Evolutionary conservation across 2,888 invertebrate species (phyloP).

Genomic region (Andrena hattorfiana): DNA sequence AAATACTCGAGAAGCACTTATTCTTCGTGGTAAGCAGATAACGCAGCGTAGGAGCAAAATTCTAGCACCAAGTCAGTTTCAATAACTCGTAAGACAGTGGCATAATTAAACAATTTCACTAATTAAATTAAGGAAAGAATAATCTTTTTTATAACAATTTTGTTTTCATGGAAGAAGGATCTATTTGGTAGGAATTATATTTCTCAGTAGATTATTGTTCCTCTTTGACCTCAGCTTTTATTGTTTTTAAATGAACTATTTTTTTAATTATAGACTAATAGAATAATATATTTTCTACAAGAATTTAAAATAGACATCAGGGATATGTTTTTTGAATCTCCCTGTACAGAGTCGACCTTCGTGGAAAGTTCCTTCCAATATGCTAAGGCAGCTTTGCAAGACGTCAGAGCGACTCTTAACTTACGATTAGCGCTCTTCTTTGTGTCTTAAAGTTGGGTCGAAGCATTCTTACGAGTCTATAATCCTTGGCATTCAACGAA

Average conservation of each 20-base stretch:
- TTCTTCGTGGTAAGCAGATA: not conserved
- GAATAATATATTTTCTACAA: too few relatives aligned
- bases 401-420: constrained; percentile 26
- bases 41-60: not conserved
- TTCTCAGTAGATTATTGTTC: not conserved
- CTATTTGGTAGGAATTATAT: not conserved
- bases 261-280: not conserved
- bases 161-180: not conserved
- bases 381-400: constrained; percentile 33
- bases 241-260: not conserved
- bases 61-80: not conserved
- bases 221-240: not conserved
- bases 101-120: too few relatives aligned
- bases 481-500: constrained; percentile 43
- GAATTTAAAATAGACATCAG: not conserved
- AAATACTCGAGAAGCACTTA: constrained; percentile 8
- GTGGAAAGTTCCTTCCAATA: constrained; percentile 36
- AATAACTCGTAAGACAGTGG: not conserved
- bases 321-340: not conserved
- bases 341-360: constrained; percentile 34
- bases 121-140: too few relatives aligned
- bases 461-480: constrained; percentile 27
- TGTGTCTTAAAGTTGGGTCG: constrained; percentile 22
- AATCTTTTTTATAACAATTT: too few relatives aligned
- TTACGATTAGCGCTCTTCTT: constrained; percentile 26